Evolutionary conservation across 2,888 invertebrate species (phyloP), one percentile per base, ranked within the genome.

Genomic region (Amblyjoppa fuscipennis): DNA sequence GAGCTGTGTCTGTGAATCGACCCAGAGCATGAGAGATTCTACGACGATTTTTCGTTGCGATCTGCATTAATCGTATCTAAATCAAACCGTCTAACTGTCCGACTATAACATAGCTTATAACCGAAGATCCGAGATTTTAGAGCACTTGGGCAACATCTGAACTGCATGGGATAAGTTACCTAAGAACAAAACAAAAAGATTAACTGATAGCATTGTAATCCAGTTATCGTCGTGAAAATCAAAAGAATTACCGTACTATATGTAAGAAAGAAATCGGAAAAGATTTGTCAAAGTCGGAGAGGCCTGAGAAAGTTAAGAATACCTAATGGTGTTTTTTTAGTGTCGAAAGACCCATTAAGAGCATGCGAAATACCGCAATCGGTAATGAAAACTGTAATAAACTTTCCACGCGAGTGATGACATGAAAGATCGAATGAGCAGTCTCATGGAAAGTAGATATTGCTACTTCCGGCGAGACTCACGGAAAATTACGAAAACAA

Each of bases 1-100:
- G 92, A 92, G 79, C 86, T 91, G 74, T 90, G 90, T 81, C 78
- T 92, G 80, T 92, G 80, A 87, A 84, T 74, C 61, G 31, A 59
- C 49, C 41, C 31, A 16, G n/a, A 86, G 45, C 76, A 68, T 59
- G 73, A 53, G 61, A 74, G n/a, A 31, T 20, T 41, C 71, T 13
- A 69, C 51, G 20, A 38, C 34, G 41, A 68, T n/a, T 56, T 49
- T 59, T 59, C 9, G 59, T 28, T 59, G 59, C 20, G 45, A 75
- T 61, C 25, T 49, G 9, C 25, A 68, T 28, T 28, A 31, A 53
- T 31, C 41, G 45, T 74, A 3, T 49, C 53, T 53, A 25, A 80
- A 49, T 71, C 56, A 25, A 25, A 64, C 38, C 9, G 49, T 61
- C 11, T 59, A 59, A 59, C 25, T 56, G 56, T 59, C 59, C 28